These are phyloP conservation scores for Odobenus rosmarus DNA, from an alignment of 2,113 vertebrate genomes.

Conservation along the genomic window DNA sequence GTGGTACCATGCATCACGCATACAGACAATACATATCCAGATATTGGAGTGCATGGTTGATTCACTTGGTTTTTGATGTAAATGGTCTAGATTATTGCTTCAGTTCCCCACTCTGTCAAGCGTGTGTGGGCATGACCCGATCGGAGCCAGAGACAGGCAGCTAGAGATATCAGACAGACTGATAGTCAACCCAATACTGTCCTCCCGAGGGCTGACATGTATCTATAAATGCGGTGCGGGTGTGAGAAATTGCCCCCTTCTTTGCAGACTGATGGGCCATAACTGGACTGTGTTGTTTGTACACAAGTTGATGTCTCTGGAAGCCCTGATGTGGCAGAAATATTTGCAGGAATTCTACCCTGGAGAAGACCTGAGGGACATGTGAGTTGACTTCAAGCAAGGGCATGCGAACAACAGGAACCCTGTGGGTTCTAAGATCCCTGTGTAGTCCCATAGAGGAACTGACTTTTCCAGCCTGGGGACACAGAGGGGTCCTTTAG, in stretches of 20 bases:
- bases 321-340: not conserved
- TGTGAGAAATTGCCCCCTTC: not conserved
- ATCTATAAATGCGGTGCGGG: not conserved
- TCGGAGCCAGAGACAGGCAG: not conserved
- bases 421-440: not conserved
- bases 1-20: rapidly evolving
- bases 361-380: not conserved
- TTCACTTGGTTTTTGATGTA: not conserved
- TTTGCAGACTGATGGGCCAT: not conserved
- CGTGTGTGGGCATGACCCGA: not conserved
- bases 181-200: not conserved
- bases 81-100: not conserved
- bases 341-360: not conserved
- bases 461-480: not conserved
- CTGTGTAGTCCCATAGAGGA: not conserved
- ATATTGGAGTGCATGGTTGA: not conserved
- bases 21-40: not conserved
- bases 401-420: too few relatives aligned
- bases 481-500: not conserved
- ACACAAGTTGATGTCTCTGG: not conserved
- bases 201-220: not conserved
- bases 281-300: not conserved
- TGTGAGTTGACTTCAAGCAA: not conserved
- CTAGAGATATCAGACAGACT: too few relatives aligned
- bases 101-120: not conserved